Base-by-base conservation (phyloP, 2,888 invertebrate genomes). In the Xestia rhomboidea region DNA sequence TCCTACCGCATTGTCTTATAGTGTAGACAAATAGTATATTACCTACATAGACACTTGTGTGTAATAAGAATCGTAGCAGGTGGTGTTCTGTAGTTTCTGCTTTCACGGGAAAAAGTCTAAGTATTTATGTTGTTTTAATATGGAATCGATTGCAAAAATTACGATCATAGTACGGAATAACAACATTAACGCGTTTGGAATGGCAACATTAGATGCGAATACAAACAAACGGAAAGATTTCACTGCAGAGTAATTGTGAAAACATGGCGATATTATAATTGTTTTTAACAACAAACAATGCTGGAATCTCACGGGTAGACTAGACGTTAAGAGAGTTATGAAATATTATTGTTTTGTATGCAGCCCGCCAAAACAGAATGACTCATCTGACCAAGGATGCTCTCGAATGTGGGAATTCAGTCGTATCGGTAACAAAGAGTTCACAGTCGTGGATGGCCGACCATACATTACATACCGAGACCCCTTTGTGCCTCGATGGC, bases 331-430 rank as follows among this genome's bases (percentile, higher is more conserved):
- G 51, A 76, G 69, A 70, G 70, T 70, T 73, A 49, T 78, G 74
- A 83, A 63, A 67, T 69, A 73, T 78, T 57, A 81, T 76, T 86
- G 76, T 81, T 75, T 77, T 60, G 64, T 13, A 27, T 74, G n/a
- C 70, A 27, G 38, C 27, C 51, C 38, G 66, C 66, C 76, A 75
- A 77, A 87, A 85, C 85, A 73, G 27, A 69, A 60, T 87, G 83
- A 87, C 24, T 87, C 82, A 84, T 64, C 44, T 66, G 68, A 27
- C 76, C 69, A 77, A 82, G 79, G 85, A 51, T 82, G 44, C 68
- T 46, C 62, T 72, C 81, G 76, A 70, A 38, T 77, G 67, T 66
- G 80, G 68, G 82, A 72, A 85, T 57, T 68, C 64, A 64, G 41
- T 27, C 46, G 34, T 18, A 0, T 41, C 27, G 1, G 46, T 27